These are phyloP conservation scores for Entomobrya proxima DNA, from an alignment of 2,888 invertebrate genomes.

Conservation along the genomic window DNA sequence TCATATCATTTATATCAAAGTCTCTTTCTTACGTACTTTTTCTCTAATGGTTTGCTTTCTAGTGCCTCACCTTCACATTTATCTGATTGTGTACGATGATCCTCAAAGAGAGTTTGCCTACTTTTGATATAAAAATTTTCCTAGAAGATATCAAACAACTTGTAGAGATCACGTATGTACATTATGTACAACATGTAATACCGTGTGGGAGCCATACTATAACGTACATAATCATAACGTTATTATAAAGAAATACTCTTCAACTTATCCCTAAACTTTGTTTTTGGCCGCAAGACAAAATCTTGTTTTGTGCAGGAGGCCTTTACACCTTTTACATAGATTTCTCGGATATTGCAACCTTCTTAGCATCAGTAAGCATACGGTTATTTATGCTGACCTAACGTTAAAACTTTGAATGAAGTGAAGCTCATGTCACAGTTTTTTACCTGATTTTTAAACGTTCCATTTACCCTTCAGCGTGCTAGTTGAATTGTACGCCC, in stretches of 20 bases:
- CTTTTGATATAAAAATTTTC: conserved; percentile 25
- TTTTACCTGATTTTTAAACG: neutral
- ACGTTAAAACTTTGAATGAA: neutral
- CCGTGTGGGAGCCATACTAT: conserved; percentile 8
- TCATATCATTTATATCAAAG: neutral
- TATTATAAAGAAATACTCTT: conserved; percentile 1
- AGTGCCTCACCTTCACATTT: neutral
- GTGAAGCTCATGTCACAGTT: neutral
- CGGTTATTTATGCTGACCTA: conserved; percentile 11
- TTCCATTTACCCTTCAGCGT: conserved; percentile 24
- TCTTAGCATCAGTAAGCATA: neutral
- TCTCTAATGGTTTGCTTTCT: neutral
- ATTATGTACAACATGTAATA: too few species aligned
- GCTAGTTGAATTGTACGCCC: conserved; percentile 13
- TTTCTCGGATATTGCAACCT: neutral
- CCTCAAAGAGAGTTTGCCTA: neutral
- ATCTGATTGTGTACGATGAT: neutral
- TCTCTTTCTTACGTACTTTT: neutral
- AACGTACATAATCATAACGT: neutral
- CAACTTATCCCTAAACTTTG: neutral
- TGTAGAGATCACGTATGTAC: neutral
- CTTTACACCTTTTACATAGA: neutral
- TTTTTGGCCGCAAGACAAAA: conserved; percentile 29
- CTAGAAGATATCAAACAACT: neutral
- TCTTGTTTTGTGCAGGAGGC: neutral